These are phyloP conservation scores for Scrobipalpa atriplicella DNA, from an alignment of 2,888 invertebrate species.

Conservation along the genomic window DNA sequence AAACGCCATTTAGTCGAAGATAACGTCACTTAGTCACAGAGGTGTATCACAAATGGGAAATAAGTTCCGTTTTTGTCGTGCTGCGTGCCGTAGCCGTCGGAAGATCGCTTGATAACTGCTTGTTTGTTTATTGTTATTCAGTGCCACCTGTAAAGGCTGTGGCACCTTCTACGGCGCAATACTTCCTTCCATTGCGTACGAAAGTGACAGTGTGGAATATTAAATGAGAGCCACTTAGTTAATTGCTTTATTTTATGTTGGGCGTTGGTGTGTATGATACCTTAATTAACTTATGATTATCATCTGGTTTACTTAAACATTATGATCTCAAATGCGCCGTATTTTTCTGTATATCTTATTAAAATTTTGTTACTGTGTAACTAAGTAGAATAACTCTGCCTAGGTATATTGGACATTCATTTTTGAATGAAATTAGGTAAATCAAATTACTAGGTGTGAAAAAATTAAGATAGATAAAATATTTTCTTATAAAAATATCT, in stretches of 20 bases:
- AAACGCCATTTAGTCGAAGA: not conserved
- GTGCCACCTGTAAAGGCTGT: not conserved
- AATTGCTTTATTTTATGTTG: conserved; percentile 2
- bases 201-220: conserved; percentile 19
- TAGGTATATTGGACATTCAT: too few relatives aligned
- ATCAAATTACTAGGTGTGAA: too few relatives aligned
- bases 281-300: conserved; percentile 25
- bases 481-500: too few relatives aligned
- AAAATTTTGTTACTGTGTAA: too few relatives aligned
- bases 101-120: conserved; percentile 15
- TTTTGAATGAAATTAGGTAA: too few relatives aligned
- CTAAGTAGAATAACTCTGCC: too few relatives aligned
- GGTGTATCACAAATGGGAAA: not conserved
- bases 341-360: too few relatives aligned
- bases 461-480: too few relatives aligned
- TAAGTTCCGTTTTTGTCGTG: conserved; percentile 16
- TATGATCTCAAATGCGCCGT: too few relatives aligned
- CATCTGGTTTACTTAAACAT: not conserved
- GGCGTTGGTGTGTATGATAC: conserved; percentile 19
- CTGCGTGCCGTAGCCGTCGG: conserved; percentile 6
- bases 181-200: conserved; percentile 16
- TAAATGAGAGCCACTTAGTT: not conserved
- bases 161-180: conserved; percentile 6
- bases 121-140: conserved; percentile 19
- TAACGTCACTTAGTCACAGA: conserved; percentile 5